Evolutionary conservation across 2,797 vertebrate genomes (phyloP).

Genomic region (Miichthys miiuy): DNA sequence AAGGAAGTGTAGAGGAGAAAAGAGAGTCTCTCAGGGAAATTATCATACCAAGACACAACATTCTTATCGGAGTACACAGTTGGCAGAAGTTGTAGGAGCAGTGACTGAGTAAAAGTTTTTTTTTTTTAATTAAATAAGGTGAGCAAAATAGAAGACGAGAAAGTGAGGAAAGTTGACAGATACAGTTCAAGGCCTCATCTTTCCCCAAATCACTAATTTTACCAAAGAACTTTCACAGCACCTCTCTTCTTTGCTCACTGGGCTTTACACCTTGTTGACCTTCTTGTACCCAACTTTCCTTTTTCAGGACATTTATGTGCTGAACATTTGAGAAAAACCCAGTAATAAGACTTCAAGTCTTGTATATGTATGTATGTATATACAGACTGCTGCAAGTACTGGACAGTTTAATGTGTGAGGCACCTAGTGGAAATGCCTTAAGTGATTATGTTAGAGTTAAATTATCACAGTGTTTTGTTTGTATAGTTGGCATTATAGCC

Average conservation of each 20-base stretch:
- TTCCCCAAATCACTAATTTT: slow-evolving; percentile 7
- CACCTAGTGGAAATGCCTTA: neutral
- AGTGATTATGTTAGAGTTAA: neutral
- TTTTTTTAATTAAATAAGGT: neutral
- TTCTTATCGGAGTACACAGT: slow-evolving; percentile 40
- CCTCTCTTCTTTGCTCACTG: neutral
- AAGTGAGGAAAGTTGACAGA: neutral
- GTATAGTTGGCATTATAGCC: neutral
- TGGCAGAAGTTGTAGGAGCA: slow-evolving; percentile 24
- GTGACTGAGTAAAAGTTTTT: slow-evolving; percentile 17
- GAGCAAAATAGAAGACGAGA: neutral
- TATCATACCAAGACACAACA: slow-evolving; percentile 26
- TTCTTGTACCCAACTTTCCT: neutral
- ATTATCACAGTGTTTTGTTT: neutral
- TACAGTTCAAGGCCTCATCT: slow-evolving; percentile 4
- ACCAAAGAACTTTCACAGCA: neutral
- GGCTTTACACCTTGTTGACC: slow-evolving; percentile 11
- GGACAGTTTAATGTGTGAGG: neutral
- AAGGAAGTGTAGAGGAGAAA: slow-evolving; percentile 25
- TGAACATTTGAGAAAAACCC: neutral
- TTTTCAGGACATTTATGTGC: slow-evolving; percentile 1
- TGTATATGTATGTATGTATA: neutral
- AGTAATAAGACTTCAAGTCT: neutral
- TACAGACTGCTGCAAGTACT: neutral
- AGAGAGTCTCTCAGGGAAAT: slow-evolving; percentile 5